Base-by-base conservation (phyloP, 2,797 vertebrate species). In the Melanotaenia nigrans region DNA sequence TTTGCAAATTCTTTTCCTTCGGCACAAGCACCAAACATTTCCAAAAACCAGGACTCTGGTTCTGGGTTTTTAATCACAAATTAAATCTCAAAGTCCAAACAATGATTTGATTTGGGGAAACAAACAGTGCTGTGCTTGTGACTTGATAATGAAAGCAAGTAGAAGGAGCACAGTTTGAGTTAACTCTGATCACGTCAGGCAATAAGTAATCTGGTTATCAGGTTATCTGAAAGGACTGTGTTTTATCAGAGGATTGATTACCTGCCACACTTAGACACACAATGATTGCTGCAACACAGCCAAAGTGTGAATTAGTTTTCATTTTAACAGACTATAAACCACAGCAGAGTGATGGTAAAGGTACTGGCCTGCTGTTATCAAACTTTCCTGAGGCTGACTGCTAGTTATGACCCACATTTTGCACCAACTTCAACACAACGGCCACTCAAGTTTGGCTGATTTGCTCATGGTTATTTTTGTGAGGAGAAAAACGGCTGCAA, bases 241-340 rank as follows among this genome's bases (percentile, higher is more conserved):
- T 65, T 78, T 78, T 28, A 73, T 78, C 67, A 28, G 24, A 47
- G 55, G 18, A 38, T 1, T 63, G 53, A 71, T 63, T 24, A 72
- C 24, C 65, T 63, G 55, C 36, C 53, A 25, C 33, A 12, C 24
- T 25, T 25, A 2, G 58, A 62, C 28, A 45, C 69, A 68, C 62
- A 49, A 35, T 59, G 33, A 14, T 61, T 59, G 24, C 16, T 62
- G 61, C 55, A 59, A 69, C 65, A 53, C 3, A 67, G 36, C 57
- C 61, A 64, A 13, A 3, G 47, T 57, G 49, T 66, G 40, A 63
- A 49, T 42, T 68, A 18, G 69, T 59, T 72, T 62, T 40, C 1
- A 13, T 40, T 14, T 10, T 40, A 13, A 25, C 25, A 16, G 38
- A 13, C 58, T 61, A 71, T 61, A 71, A 61, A 45, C 40, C 57